Percentiles rank a stretch among this genome's conserved stretches.
Evolutionary conservation across 2,797 vertebrate genomes (phyloP).

Genomic region (Aldrovandia affinis): DNA sequence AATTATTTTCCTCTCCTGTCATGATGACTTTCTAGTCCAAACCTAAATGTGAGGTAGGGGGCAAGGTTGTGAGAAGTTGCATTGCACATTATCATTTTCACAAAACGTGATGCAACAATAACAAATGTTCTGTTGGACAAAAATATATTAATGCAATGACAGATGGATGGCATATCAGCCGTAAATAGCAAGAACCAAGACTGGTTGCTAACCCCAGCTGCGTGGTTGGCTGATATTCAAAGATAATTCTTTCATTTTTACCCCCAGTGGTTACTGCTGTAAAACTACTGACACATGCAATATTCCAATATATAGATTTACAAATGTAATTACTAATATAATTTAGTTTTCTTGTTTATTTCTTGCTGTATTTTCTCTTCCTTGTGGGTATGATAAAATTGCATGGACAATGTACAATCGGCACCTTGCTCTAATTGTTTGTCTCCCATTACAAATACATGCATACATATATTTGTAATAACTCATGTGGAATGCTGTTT

Average conservation of each 20-base stretch:
- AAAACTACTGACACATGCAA: not conserved
- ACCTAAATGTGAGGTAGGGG: not conserved
- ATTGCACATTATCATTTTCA: not conserved
- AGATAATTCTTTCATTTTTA: not conserved
- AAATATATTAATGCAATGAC: not conserved
- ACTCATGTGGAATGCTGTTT: not conserved
- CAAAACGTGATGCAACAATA: not conserved
- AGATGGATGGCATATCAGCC: not conserved
- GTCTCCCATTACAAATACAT: not conserved
- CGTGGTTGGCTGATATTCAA: not conserved
- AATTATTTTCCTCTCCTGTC: not conserved
- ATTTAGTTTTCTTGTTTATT: not conserved
- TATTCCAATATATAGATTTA: not conserved
- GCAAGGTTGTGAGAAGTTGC: not conserved
- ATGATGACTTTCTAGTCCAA: not conserved
- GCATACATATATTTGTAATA: not conserved
- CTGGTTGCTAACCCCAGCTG: not conserved
- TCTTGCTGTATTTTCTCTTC: not conserved
- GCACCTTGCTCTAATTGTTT: not conserved
- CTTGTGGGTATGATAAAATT: not conserved
- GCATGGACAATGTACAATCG: not conserved
- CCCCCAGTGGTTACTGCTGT: not conserved
- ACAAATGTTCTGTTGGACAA: not conserved
- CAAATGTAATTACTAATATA: not conserved
- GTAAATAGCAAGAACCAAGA: not conserved